Evolutionary conservation across 2,113 vertebrate species (phyloP).

Genomic region (Aspidoscelis tigris): DNA sequence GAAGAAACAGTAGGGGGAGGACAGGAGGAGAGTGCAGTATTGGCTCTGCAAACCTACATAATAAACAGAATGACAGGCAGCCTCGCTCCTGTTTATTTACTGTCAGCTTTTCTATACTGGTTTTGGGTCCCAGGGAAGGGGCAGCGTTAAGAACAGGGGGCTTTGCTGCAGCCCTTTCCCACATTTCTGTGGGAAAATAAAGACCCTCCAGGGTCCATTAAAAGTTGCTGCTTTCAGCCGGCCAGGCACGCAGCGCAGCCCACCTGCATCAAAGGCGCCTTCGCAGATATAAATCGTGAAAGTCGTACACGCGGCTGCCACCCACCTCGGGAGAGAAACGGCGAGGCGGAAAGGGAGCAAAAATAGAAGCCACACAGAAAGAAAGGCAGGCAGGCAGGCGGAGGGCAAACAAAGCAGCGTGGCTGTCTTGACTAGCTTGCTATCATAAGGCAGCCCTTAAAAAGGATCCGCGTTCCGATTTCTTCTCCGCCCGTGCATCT

Average conservation of each 20-base stretch:
- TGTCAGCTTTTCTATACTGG: not conserved
- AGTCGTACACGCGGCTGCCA: not conserved
- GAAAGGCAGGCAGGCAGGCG: not conserved
- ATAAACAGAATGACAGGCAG: not conserved
- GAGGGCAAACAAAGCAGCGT: not conserved
- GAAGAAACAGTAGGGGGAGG: not conserved
- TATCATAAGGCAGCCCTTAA: not conserved
- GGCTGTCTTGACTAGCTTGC: not conserved
- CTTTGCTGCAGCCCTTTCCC: not conserved
- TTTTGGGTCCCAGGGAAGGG: no score
- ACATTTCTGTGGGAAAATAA: not conserved
- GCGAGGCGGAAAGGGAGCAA: no score
- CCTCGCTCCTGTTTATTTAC: not conserved
- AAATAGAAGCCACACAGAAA: not conserved
- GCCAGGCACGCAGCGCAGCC: not conserved
- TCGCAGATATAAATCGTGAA: not conserved
- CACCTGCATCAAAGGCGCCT: not conserved
- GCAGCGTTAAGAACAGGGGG: no score
- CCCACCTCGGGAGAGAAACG: not conserved
- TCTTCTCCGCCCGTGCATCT: not conserved
- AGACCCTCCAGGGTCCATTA: not conserved
- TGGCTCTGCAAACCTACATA: not conserved
- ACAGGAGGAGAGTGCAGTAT: not conserved
- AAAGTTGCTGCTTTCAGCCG: not conserved
- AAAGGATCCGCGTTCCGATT: not conserved